Base-by-base conservation (phyloP, 2,113 vertebrate genomes). In the Hydrolagus affinis region DNA sequence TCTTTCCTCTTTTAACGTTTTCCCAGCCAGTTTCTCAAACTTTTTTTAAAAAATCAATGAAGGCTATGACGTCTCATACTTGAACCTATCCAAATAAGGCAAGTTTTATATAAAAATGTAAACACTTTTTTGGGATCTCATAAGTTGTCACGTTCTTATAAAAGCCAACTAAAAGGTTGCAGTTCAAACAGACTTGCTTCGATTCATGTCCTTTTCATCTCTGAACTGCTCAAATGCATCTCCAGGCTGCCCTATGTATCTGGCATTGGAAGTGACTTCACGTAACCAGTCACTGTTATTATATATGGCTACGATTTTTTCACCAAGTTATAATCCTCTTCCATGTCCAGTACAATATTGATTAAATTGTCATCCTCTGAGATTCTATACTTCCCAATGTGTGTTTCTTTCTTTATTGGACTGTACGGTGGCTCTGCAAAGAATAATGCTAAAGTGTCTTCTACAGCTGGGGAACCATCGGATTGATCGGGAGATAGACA, bases 321-420 rank as follows among this genome's bases (percentile, higher is more conserved):
- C 88, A 90, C 85, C 66, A 88, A 23, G 56, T 72, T 89, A 72
- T 92, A 92, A 78, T 92, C 91, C 73, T 92, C 91, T 85, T 92
- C 91, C 85, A 92, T 71, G 73, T 91, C 90, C 85, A 92, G 88
- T 32, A 92, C 86, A 0, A 90, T 92, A 87, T 92, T 89, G 0
- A 92, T 85, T 1, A 92, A 87, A 15, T 28, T 90, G 71, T 90
- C 88, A 28, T 92, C 91, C 44, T 91, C 88, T 0, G 89, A 88
- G 59, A 68, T 14, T 83, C 87, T 88, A 85, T 86, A 89, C 85
- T 85, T 87, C 28, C 88, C 87, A 85, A 86, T 7, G 0, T 87
- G 21, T 0, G 87, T 60, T 30, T 85, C 85, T 0, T 71, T 1
- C 0, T 87, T 87, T 0, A 14, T 64, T 64, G 77, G 76, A 74